These are phyloP conservation scores for Ascidia mentula DNA, from an alignment of 23 tunicate genomes.

Conservation along the genomic window DNA sequence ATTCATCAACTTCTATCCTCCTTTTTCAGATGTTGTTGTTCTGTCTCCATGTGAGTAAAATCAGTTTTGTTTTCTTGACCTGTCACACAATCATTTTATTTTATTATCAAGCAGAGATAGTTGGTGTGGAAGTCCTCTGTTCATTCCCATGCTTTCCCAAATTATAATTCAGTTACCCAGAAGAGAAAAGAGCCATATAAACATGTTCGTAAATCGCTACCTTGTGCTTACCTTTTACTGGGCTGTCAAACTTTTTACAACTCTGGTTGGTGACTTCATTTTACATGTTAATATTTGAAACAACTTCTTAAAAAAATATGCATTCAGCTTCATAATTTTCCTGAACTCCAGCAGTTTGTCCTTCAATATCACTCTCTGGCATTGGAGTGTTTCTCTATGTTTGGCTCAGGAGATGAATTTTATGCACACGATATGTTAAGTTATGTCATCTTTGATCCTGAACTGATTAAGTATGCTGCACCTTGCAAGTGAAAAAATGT, in stretches of 20 bases:
- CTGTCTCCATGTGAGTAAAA: constrained; percentile 4
- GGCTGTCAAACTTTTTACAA: constrained; percentile 27
- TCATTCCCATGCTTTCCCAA: background rate
- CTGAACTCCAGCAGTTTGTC: background rate
- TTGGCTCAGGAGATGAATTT: constrained; percentile 41
- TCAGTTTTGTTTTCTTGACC: background rate
- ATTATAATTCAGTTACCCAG: background rate
- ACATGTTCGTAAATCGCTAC: background rate
- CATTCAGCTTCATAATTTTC: background rate
- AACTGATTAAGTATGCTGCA: constrained; percentile 12
- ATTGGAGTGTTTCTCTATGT: background rate
- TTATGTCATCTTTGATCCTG: constrained; percentile 6
- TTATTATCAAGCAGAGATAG: background rate
- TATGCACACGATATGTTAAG: constrained; percentile 21
- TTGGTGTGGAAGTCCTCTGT: background rate
- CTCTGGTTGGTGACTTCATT: background rate
- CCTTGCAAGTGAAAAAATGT: background rate
- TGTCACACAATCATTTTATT: background rate
- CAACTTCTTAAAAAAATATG: background rate
- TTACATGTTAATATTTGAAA: background rate
- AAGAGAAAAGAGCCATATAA: background rate
- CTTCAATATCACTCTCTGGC: constrained; percentile 23
- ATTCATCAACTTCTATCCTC: constrained; percentile 24
- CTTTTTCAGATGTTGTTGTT: constrained; percentile 33
- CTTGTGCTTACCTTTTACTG: constrained; percentile 15